A percentile compares a stretch with the other conserved stretches of the same genome.
Conservation (phyloP, 2,888 invertebrate genomes). For the Acanthopleura granulata region DNA sequence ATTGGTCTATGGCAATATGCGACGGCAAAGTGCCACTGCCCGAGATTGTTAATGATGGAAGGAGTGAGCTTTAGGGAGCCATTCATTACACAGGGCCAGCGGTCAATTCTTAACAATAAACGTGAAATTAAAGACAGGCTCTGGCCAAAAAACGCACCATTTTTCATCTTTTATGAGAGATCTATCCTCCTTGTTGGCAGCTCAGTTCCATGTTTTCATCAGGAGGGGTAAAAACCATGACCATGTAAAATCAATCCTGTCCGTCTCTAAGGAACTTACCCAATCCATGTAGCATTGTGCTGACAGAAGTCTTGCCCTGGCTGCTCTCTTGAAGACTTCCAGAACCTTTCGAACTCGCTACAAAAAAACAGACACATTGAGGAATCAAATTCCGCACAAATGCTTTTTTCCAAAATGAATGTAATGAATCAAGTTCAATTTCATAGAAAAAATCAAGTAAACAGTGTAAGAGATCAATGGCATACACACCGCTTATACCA, state of each 20-base stretch:
- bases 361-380: slow-evolving; percentile 20
- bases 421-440: no score
- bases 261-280: slow-evolving; percentile 30
- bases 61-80: background rate
- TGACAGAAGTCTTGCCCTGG: slow-evolving; percentile 28
- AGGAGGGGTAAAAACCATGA: background rate
- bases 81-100: background rate
- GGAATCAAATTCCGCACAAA: no score
- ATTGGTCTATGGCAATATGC: no score
- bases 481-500: no score
- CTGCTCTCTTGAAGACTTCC: slow-evolving; percentile 36
- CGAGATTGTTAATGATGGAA: no score
- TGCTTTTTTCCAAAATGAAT: no score
- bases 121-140: background rate
- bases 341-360: slow-evolving; percentile 36
- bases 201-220: background rate
- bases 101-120: background rate
- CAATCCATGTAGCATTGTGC: slow-evolving; percentile 35
- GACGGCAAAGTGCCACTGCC: no score
- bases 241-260: slow-evolving; percentile 6
- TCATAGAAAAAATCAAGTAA: no score
- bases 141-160: background rate
- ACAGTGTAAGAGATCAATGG: no score
- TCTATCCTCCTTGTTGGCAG: background rate
- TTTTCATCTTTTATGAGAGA: background rate